Evolutionary conservation across 1,140 invertebrate species (phyloP).

Genomic region (Habropoda laboriosa): DNA sequence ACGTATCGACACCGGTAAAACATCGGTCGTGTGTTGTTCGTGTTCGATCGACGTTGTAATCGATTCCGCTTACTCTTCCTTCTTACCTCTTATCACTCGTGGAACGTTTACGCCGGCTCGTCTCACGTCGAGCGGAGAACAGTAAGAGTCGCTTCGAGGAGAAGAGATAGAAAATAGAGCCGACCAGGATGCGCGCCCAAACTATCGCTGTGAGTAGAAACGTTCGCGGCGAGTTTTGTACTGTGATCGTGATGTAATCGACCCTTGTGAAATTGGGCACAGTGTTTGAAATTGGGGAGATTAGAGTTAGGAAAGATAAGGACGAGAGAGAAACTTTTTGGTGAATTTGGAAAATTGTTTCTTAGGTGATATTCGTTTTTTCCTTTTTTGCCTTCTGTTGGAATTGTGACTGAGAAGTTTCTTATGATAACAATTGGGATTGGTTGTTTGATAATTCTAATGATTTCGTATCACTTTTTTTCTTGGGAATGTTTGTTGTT

Average conservation of each 20-base stretch:
- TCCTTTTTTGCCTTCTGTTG: too few relatives aligned
- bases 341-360: too few relatives aligned
- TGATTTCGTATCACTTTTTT: too few relatives aligned
- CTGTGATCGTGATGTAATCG: background rate
- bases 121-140: background rate
- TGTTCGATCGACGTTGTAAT: background rate
- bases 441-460: too few relatives aligned
- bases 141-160: background rate
- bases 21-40: constrained; percentile 18
- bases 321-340: background rate
- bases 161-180: background rate
- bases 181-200: constrained; percentile 70
- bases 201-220: constrained; percentile 72
- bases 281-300: background rate
- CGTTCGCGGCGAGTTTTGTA: background rate
- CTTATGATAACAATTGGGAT: too few relatives aligned
- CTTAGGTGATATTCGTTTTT: too few relatives aligned
- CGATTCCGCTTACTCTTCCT: background rate
- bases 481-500: too few relatives aligned
- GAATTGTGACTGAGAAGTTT: too few relatives aligned
- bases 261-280: background rate
- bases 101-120: background rate
- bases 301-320: background rate
- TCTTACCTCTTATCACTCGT: background rate
- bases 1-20: constrained; percentile 69